phyloP scores from a whole-genome alignment of 2,113 vertebrate species.

The Notarius lentiginosus region DNA sequence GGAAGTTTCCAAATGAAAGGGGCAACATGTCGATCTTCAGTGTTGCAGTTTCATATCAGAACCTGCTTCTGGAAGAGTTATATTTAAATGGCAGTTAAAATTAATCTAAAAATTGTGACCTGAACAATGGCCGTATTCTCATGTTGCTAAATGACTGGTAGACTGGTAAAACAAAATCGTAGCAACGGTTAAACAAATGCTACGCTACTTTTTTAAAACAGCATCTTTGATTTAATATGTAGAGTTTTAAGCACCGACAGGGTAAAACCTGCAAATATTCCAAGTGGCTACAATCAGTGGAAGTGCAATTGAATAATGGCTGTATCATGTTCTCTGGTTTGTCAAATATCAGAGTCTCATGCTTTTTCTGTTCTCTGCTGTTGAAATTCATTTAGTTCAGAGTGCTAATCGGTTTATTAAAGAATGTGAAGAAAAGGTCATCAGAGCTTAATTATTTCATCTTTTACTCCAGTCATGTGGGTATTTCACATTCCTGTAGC shows the following conservation, averaged over 20 bases:
- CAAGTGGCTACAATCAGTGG: background rate
- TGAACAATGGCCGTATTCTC: background rate
- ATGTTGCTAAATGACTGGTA: conserved; percentile 15
- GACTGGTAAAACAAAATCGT: background rate
- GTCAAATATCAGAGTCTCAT: background rate
- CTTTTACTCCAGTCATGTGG: conserved; percentile 11
- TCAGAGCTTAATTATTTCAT: background rate
- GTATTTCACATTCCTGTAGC: conserved; percentile 17
- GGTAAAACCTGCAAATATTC: conserved; percentile 11
- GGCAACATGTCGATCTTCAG: background rate
- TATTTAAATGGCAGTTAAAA: background rate
- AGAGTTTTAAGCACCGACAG: conserved; percentile 22
- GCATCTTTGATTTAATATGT: conserved; percentile 20
- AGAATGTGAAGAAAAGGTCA: conserved; percentile 2
- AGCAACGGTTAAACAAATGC: conserved; percentile 3
- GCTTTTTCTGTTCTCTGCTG: background rate
- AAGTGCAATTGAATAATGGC: background rate
- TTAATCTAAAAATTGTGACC: background rate
- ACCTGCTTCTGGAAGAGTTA: conserved; percentile 24
- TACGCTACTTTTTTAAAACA: conserved; percentile 30
- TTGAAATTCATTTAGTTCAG: background rate
- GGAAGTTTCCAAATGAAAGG: conserved; percentile 7
- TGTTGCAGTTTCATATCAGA: background rate
- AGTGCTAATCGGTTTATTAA: background rate
- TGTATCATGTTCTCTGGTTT: background rate